Conservation (phyloP, 2,113 vertebrate species). For the Python bivittatus region DNA sequence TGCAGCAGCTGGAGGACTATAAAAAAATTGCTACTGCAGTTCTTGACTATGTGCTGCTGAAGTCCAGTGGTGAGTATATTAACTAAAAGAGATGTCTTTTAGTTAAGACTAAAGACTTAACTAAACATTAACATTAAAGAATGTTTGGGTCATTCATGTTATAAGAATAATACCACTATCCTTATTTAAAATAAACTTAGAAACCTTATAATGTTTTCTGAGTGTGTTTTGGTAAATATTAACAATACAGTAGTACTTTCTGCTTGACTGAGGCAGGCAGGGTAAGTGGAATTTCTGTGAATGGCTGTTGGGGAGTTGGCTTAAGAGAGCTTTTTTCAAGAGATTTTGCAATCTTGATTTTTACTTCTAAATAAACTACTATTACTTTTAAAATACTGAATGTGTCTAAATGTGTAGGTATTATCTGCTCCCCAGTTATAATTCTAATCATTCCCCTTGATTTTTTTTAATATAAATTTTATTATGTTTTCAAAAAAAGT, state of each 20-base stretch:
- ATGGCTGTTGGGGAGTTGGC: not conserved
- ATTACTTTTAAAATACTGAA: not conserved
- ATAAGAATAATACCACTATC: not conserved
- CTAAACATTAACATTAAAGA: no score
- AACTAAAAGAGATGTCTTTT: not conserved
- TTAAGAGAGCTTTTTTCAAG: not conserved
- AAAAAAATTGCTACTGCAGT: not conserved
- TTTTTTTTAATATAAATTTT: no score
- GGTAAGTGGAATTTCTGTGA: not conserved
- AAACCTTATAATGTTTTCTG: not conserved
- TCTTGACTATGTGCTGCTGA: not conserved
- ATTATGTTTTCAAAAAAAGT: no score
- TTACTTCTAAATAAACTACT: not conserved
- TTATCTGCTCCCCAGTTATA: not conserved
- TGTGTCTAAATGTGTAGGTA: not conserved
- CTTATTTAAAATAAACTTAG: not conserved
- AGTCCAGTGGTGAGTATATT: not conserved
- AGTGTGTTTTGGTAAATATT: not conserved
- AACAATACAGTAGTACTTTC: not conserved
- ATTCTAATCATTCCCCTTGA: not conserved
- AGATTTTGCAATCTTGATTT: not conserved
- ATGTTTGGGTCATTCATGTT: not conserved
- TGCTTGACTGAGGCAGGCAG: not conserved
- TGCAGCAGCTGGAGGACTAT: not conserved
- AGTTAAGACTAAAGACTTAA: no score